Base-by-base conservation (phyloP, 2,888 invertebrate species). In the Drosophila ustulata region DNA sequence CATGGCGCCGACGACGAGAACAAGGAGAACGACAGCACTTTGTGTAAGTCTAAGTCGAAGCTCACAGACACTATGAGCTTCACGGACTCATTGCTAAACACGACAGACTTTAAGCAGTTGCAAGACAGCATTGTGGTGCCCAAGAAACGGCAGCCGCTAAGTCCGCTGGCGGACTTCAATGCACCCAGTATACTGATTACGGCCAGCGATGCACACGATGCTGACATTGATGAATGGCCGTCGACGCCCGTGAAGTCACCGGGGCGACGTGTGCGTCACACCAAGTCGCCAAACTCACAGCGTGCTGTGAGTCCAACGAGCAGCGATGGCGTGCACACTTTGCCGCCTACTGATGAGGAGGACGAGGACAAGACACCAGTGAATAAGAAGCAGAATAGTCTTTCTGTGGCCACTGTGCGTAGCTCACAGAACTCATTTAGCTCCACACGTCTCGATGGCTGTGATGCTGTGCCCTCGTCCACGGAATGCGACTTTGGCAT, bases 181-280 rank as follows among this genome's bases (percentile, higher is more conserved):
- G 13, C 66, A 23, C 88, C 86, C 0, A 58, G 62, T 46, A 78
- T 88, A 11, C 26, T 55, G 0, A 67, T 88, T 23, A 70, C 79
- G n/a, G 43, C 41, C 5, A 62, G 66, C 39, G 80, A 80, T 7
- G 86, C 51, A 3, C 58, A 80, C 18, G 89, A 90, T 37, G 91
- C 84, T 0, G 91, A 91, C 46, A 68, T 91, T n/a, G 91, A 91
- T 77, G 91, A 91, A 46, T 91, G 89, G 85, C 89, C 91, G 0
- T 80, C 84, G n/a, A 80, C 90, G 2, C 83, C 91, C 4, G 62
- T 87, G 1, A 85, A 82, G n/a, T 75, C 80, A 0, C 74, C 82
- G 0, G 61, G 66, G 0, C 86, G 91, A 2, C 79, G 81, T 13
- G 79, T 88, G n/a, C 87, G 88, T 8, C 89, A 78, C 9, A 78